These are phyloP conservation scores for Camptogramma bilineatum DNA, from an alignment of 2,888 invertebrate species.

Conservation along the genomic window DNA sequence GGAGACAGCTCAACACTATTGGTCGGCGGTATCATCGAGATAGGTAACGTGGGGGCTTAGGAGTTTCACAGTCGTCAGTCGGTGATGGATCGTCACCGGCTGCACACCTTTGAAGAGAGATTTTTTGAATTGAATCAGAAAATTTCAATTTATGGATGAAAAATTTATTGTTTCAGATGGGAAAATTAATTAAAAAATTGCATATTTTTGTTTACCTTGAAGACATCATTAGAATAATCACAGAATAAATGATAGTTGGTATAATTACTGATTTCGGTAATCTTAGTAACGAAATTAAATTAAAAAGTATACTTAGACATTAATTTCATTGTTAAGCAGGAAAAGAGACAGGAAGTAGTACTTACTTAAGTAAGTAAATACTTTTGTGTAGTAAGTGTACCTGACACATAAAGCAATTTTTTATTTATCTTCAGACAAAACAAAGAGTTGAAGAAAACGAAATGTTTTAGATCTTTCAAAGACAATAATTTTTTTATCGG, in stretches of 20 bases:
- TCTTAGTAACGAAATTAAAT: neutral
- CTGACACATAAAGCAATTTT: too few relatives aligned
- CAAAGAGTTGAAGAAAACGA: too few relatives aligned
- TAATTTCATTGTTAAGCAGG: neutral
- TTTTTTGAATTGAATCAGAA: constrained; percentile 38
- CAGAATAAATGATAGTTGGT: too few relatives aligned
- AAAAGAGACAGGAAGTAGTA: neutral
- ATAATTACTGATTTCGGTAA: too few relatives aligned
- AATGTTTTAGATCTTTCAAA: neutral
- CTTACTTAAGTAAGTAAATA: too few relatives aligned
- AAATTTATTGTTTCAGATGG: neutral
- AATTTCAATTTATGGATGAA: neutral
- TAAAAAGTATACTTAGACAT: neutral
- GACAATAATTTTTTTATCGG: neutral
- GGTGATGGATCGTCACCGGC: constrained; percentile 78
- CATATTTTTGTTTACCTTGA: neutral
- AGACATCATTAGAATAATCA: too few relatives aligned
- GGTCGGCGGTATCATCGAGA: constrained; percentile 63
- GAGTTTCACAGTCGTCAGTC: constrained; percentile 62
- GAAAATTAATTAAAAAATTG: neutral
- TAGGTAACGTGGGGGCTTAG: constrained; percentile 72
- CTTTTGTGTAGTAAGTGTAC: too few relatives aligned
- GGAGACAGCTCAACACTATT: constrained; percentile 51
- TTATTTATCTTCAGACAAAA: too few relatives aligned
- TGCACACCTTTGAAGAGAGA: constrained; percentile 57